Conservation (phyloP, 2,888 invertebrate genomes). For the Lochmaea crataegi region DNA sequence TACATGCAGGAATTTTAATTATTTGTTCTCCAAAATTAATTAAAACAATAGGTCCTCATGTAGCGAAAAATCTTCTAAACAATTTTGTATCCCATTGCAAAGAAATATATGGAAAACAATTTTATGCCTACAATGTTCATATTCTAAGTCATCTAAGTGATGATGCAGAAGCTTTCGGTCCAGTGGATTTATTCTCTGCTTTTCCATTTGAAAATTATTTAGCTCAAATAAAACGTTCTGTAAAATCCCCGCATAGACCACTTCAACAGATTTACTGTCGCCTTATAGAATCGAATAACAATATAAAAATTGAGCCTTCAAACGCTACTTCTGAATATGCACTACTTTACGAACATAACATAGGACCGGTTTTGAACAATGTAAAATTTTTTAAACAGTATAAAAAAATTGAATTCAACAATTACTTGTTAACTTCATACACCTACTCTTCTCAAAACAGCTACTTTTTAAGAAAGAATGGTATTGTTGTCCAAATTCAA, state of each 20-base stretch:
- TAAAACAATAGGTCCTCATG: background rate
- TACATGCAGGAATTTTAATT: conserved; percentile 11
- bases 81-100: conserved; percentile 35
- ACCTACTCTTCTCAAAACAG: conserved; percentile 27
- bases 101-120: conserved; percentile 36
- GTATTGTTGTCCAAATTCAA: conserved; percentile 22
- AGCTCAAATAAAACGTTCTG: conserved; percentile 34
- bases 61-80: conserved; percentile 29
- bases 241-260: conserved; percentile 26
- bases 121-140: conserved; percentile 37
- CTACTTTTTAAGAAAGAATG: conserved; percentile 24
- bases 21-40: conserved; percentile 6
- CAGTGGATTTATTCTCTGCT: background rate
- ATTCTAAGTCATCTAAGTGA: conserved; percentile 37
- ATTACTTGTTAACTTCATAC: conserved; percentile 23
- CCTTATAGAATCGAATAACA: conserved; percentile 21
- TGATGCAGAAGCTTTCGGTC: conserved; percentile 16
- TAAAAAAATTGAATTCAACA: conserved; percentile 26
- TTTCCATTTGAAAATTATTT: conserved; percentile 40
- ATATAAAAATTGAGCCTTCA: conserved; percentile 22
- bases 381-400: conserved; percentile 20
- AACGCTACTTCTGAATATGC: conserved; percentile 25
- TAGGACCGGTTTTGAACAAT: conserved; percentile 25
- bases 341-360: conserved; percentile 24
- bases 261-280: conserved; percentile 35